Conservation (phyloP, 2,888 invertebrate genomes). For the Caenorhabditis afra region DNA sequence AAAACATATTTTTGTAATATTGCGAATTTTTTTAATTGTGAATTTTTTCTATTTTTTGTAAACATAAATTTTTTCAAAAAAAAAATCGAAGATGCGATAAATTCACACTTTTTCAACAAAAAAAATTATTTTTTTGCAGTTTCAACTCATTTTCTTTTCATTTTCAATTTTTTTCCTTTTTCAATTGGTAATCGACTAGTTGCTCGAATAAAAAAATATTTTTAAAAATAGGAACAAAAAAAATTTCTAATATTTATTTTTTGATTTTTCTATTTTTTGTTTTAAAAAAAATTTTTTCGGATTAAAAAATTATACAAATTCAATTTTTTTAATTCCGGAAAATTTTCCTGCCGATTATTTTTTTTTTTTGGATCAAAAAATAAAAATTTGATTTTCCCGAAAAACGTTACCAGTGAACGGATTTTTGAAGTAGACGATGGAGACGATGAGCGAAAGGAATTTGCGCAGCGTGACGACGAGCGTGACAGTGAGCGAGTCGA, state of each 20-base stretch:
- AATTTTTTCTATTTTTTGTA: background rate
- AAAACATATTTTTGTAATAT: background rate
- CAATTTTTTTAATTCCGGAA: too few species aligned
- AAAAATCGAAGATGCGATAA: background rate
- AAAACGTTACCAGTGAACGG: constrained; percentile 86
- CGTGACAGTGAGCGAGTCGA: constrained; percentile 88
- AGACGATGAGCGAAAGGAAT: constrained; percentile 94
- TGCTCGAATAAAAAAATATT: too few species aligned
- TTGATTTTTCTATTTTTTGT: too few species aligned
- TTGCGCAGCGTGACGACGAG: constrained; percentile 95
- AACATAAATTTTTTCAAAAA: background rate
- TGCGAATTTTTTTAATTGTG: background rate
- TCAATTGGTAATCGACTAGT: too few species aligned
- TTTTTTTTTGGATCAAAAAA: too few species aligned
- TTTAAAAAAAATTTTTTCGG: too few species aligned
- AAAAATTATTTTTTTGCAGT: background rate
- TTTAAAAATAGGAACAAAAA: too few species aligned
- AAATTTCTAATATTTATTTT: too few species aligned
- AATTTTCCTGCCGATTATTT: too few species aligned
- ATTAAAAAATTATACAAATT: too few species aligned
- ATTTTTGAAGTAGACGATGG: constrained; percentile 93
- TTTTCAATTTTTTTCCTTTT: too few species aligned
- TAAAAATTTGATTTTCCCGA: constrained; percentile 84
- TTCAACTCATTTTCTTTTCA: too few species aligned
- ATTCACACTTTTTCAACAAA: background rate